phyloP scores from a whole-genome alignment of 2,888 invertebrate species.

The Melitaea athalia region DNA sequence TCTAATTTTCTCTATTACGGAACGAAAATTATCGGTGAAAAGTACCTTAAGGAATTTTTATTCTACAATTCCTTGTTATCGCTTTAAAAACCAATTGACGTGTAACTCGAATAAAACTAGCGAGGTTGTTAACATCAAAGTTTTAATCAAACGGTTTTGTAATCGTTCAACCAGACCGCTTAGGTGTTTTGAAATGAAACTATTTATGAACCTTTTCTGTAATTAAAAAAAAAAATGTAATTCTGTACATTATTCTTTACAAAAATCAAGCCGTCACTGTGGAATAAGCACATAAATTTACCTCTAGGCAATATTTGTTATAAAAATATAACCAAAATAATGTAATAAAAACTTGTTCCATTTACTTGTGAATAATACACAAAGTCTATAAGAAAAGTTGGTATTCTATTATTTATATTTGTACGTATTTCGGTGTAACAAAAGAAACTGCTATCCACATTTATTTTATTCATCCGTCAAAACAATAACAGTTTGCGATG shows the following conservation, averaged over 20 bases:
- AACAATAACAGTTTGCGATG: constrained; percentile 39
- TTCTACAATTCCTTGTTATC: constrained; percentile 29
- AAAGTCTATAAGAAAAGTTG: not conserved
- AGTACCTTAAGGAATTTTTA: constrained; percentile 31
- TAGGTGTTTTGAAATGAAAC: not conserved
- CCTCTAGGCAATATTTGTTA: not conserved
- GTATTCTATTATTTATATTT: not conserved
- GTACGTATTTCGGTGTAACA: constrained; percentile 1
- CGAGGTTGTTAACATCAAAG: constrained; percentile 1
- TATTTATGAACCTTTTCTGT: not conserved
- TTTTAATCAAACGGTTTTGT: constrained; percentile 14
- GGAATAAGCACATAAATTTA: too few relatives aligned
- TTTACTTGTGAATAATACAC: not conserved
- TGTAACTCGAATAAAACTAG: constrained; percentile 22
- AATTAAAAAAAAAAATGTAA: not conserved
- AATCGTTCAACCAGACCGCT: not conserved
- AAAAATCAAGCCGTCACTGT: too few relatives aligned
- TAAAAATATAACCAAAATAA: constrained; percentile 4
- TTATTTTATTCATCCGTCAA: constrained; percentile 37
- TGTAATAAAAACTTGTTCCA: not conserved
- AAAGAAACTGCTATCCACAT: constrained; percentile 19
- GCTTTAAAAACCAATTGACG: constrained; percentile 17
- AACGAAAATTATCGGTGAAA: constrained; percentile 47
- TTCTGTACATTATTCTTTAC: too few relatives aligned
- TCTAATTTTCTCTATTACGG: constrained; percentile 60